Base-by-base conservation (phyloP, 2,797 vertebrate species). In the Allobates femoralis region DNA sequence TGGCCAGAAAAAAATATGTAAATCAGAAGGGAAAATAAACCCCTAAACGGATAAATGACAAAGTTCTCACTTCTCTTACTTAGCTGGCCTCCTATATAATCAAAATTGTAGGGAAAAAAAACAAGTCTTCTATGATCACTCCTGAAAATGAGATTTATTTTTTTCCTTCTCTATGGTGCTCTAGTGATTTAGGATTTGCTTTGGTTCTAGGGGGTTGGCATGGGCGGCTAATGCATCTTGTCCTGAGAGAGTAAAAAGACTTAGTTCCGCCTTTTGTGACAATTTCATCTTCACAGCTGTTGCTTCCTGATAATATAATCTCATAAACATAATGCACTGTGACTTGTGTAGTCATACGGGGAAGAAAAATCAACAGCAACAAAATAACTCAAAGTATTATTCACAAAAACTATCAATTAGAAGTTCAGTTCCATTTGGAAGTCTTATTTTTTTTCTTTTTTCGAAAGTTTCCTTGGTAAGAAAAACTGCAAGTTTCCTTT, bases 301-400 rank as follows among this genome's bases (percentile, higher is more conserved):
- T 79, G 86, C 74, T 84, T 80, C 83, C 81, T 80, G 86, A 87
- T 87, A 87, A 84, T 77, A 84, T 79, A 84, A 87, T 87, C 81
- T 84, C 66, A 71, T 87, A 51, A 73, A 53, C 86, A 83, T 71
- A 79, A 83, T 84, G 34, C 76, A 37, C 55, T 79, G 75, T 79
- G 81, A 87, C 79, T 87, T 66, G 84, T 81, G 79, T 81, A 80
- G 56, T 19, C 41, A 62, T 51, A 85, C 41, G 28, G 51, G 56
- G 62, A 50, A 73, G 64, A 60, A 73, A 58, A 85, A 79, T 78
- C 56, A 71, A 73, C 56, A 79, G 56, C 73, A 30, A 53, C 26
- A 56, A 53, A 79, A 69, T 67, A 85, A 79, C 74, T 64, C 46
- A 34, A 71, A 26, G n/a, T 73, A 73, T 28, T 58, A 73, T 26